phyloP scores from a whole-genome alignment of 2,113 vertebrate genomes.

The Anguilla rostrata region DNA sequence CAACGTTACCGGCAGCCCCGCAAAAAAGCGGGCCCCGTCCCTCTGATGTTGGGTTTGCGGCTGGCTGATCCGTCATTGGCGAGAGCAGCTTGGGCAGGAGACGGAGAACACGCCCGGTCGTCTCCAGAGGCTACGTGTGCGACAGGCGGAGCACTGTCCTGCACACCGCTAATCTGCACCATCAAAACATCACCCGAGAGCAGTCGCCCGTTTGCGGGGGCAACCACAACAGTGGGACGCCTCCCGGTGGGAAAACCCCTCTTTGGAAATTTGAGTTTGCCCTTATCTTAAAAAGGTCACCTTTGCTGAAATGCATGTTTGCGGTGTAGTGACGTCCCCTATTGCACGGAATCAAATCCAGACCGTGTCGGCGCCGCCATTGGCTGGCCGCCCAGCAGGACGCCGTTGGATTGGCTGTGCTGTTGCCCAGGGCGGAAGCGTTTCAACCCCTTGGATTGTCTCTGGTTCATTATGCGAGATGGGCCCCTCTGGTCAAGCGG shows the following conservation, averaged over 20 bases:
- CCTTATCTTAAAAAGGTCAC: not conserved
- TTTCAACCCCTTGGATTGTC: not conserved
- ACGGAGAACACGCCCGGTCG: constrained; percentile 74
- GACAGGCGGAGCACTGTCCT: constrained; percentile 81
- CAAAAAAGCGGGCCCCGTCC: constrained; percentile 76
- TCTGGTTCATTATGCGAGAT: not conserved
- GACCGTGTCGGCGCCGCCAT: not conserved
- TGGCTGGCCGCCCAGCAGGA: not conserved
- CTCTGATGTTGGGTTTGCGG: constrained; percentile 68
- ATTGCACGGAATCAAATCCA: not conserved
- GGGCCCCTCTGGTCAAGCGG: not conserved
- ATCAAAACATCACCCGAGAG: not conserved
- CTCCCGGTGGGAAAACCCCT: not conserved
- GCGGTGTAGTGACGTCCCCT: not conserved
- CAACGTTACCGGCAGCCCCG: constrained; percentile 67
- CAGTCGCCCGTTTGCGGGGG: not conserved
- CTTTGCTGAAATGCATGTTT: not conserved
- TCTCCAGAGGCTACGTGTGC: constrained; percentile 80
- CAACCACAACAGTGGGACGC: not conserved
- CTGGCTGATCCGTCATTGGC: constrained; percentile 55
- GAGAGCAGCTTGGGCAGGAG: constrained; percentile 75
- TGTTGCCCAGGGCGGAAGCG: not conserved
- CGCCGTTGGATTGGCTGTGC: no score
- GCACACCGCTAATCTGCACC: constrained; percentile 51
- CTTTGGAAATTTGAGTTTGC: not conserved